Evolutionary conservation across 2,113 vertebrate species (phyloP).

Genomic region (Tragelaphus buxtoni): DNA sequence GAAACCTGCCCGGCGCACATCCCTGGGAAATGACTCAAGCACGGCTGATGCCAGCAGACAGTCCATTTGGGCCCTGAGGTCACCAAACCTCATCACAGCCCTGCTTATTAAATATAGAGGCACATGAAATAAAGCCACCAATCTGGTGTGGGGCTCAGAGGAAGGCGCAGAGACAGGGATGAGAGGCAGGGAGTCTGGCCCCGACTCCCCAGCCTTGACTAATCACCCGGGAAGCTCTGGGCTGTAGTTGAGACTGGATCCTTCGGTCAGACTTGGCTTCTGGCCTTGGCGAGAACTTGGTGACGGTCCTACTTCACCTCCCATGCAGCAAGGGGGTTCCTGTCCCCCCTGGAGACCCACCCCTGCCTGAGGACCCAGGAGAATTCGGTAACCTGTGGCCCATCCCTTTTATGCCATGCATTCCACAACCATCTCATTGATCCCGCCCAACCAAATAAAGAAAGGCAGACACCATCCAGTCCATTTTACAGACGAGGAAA

Average conservation of each 20-base stretch:
- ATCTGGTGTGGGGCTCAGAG: background rate
- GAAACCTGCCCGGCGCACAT: slow-evolving; percentile 31
- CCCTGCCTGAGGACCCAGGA: background rate
- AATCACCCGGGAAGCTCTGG: background rate
- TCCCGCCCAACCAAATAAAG: background rate
- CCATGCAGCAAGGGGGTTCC: background rate
- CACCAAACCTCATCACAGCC: slow-evolving; percentile 30
- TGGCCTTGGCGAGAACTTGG: background rate
- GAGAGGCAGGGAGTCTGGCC: background rate
- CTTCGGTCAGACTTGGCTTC: background rate
- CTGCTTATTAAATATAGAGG: slow-evolving; percentile 51
- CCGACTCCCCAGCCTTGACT: background rate
- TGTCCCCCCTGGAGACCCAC: background rate
- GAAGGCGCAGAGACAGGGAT: background rate
- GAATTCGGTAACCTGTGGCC: background rate
- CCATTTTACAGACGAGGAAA: background rate
- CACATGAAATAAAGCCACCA: background rate
- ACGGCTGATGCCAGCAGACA: slow-evolving; percentile 46
- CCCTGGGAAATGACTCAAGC: slow-evolving; percentile 56
- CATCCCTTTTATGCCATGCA: background rate
- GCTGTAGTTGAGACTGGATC: background rate
- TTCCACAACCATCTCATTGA: background rate
- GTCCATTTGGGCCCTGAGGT: slow-evolving; percentile 59
- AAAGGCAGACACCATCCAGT: background rate
- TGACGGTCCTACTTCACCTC: background rate